Evolutionary conservation across 2,113 vertebrate genomes (phyloP), one percentile per base, ranked within the genome.

Genomic region (Nycticryphes semicollaris): DNA sequence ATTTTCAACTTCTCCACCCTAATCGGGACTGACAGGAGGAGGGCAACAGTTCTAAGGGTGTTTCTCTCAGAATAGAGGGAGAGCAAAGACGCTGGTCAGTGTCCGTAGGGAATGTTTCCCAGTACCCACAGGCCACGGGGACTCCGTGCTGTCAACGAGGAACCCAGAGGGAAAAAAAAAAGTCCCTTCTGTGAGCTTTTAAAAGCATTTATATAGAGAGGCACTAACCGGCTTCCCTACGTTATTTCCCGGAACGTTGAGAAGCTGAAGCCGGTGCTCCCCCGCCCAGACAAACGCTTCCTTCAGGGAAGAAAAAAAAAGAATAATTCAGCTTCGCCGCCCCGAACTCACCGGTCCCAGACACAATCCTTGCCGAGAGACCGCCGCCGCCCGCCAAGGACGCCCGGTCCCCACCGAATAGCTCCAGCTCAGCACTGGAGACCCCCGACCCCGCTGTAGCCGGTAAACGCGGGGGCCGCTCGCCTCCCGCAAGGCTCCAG

Each of bases 171-270:
- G 11, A 4, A 20, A 28, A 41, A 17, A 1, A 14, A 41, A 14
- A 1, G 11, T 27, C 56, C 6, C 39, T 20, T 0, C 0, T 0
- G 8, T 3, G 3, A 33, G 14, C 4, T 19, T n/a, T 28, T 20
- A 22, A 60, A 37, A 13, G 6, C 5, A 7, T 20, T 25, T 8
- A 14, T 6, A 17, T 1, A 22, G 5, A 7, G 2, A 18, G 4
- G 28, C 24, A 53, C 57, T 27, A 4, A 39, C 73, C 66, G 9
- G 9, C 22, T 24, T 12, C 17, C 1, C 45, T 3, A 1, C 3
- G 17, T 3, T 9, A 10, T 21, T 35, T 13, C 59, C 66, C 33
- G 1, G 33, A 18, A 20, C 10, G 6, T 10, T 1, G 48, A 28
- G 24, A 28, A 14, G 20, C 56, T 6, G 56, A 24, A 45, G 33